Evolutionary conservation across 2,797 vertebrate genomes (phyloP).

Genomic region (Sebastiscus albofasciatus): DNA sequence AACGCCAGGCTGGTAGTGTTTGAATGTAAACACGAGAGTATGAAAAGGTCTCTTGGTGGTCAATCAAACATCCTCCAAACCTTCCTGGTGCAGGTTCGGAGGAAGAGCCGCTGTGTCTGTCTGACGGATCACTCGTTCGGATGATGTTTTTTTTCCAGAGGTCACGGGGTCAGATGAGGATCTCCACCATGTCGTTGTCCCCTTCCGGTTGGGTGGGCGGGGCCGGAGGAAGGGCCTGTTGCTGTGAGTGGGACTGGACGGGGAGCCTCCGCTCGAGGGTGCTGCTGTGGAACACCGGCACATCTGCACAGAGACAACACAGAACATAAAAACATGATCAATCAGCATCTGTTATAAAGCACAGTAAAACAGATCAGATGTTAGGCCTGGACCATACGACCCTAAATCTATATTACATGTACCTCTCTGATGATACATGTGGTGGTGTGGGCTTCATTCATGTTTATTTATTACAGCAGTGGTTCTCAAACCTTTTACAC

Average conservation of each 20-base stretch:
- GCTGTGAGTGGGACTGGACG: constrained; percentile 84
- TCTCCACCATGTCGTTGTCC: constrained; percentile 96
- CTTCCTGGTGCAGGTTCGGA: neutral
- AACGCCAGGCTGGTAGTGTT: neutral
- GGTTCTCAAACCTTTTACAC: too few species aligned
- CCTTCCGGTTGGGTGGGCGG: constrained; percentile 80
- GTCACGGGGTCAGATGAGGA: constrained; percentile 90
- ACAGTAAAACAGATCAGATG: neutral
- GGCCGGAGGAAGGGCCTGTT: constrained; percentile 73
- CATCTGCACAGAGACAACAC: constrained; percentile 73
- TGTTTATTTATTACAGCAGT: too few species aligned
- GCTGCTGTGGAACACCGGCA: constrained; percentile 86
- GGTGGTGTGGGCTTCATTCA: too few species aligned
- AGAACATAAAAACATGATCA: neutral
- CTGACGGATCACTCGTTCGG: neutral
- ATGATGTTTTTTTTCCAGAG: neutral
- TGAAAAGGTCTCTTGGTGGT: neutral
- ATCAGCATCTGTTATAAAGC: neutral
- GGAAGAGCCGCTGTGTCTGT: neutral
- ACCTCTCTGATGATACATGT: too few species aligned
- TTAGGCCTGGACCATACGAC: neutral
- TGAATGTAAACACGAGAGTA: constrained; percentile 28
- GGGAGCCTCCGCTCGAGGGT: constrained; percentile 91
- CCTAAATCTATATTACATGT: too few species aligned
- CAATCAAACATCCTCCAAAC: neutral